Percentiles rank a stretch among this genome's conserved stretches.
Evolutionary conservation across 1,140 invertebrate species (phyloP).

Genomic region (Megathymus violae): DNA sequence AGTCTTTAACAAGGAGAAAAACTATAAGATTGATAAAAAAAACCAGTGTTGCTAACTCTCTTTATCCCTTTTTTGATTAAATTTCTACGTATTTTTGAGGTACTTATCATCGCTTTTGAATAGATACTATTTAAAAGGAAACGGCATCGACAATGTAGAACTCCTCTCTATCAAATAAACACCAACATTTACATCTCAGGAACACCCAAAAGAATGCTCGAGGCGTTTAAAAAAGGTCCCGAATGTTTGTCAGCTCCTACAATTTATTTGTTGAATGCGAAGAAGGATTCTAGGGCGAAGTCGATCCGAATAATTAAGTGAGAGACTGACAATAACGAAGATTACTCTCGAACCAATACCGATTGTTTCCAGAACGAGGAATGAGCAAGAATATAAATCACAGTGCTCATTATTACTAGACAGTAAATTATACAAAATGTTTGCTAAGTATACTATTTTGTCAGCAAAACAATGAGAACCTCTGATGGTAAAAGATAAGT

Average conservation of each 20-base stretch:
- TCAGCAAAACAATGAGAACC: no score
- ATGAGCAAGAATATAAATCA: not conserved
- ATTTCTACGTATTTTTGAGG: no score
- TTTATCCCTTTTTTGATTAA: no score
- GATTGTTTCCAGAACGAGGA: not conserved
- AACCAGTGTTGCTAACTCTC: no score
- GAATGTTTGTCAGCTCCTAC: slow-evolving; percentile 28
- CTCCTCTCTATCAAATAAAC: slow-evolving; percentile 6
- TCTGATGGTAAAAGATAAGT: no score
- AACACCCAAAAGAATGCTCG: slow-evolving; percentile 3
- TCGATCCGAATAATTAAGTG: slow-evolving; percentile 29
- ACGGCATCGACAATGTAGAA: not conserved
- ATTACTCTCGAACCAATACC: slow-evolving; percentile 17
- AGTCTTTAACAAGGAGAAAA: no score
- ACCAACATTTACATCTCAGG: slow-evolving; percentile 12
- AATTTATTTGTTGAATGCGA: slow-evolving; percentile 27
- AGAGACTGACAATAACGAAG: slow-evolving; percentile 27
- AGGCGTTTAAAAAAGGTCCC: slow-evolving; percentile 13
- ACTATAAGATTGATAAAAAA: no score
- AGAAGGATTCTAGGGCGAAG: not conserved
- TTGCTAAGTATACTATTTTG: no score
- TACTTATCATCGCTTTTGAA: no score
- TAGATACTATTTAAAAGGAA: not conserved
- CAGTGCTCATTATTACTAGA: no score
- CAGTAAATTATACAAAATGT: not conserved